Evolutionary conservation across 2,888 invertebrate species (phyloP).

Genomic region (Lasioglossum figueresi): DNA sequence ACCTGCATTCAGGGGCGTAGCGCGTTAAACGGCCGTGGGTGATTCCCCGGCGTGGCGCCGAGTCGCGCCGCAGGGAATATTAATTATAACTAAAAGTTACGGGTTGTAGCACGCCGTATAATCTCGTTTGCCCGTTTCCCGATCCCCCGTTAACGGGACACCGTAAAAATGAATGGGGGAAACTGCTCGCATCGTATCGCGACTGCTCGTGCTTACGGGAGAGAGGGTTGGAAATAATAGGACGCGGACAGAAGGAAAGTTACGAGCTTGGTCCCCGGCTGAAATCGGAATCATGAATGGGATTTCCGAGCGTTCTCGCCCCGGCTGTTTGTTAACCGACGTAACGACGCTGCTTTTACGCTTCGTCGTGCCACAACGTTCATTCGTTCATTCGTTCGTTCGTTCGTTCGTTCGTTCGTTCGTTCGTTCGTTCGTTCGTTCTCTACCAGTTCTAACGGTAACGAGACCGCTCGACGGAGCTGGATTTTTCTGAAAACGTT

Average conservation of each 20-base stretch:
- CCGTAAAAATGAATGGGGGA: slow-evolving; percentile 41
- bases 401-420: not conserved
- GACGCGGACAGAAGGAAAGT: slow-evolving; percentile 5
- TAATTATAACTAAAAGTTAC: slow-evolving; percentile 40
- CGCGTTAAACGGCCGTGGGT: not conserved
- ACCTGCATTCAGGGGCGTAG: not conserved
- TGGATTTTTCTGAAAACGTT: not conserved
- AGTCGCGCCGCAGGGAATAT: not conserved
- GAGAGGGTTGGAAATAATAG: slow-evolving; percentile 19
- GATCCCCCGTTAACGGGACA: slow-evolving; percentile 24
- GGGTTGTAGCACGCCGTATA: slow-evolving; percentile 4
- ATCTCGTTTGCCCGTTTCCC: slow-evolving; percentile 26
- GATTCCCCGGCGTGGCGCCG: not conserved
- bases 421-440: not conserved
- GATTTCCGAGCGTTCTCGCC: slow-evolving; percentile 23
- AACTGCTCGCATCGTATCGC: not conserved
- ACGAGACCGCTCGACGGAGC: not conserved
- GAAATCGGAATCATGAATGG: slow-evolving; percentile 45
- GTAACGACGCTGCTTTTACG: slow-evolving; percentile 6
- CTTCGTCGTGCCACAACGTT: slow-evolving; percentile 1
- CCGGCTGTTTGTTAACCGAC: slow-evolving; percentile 4
- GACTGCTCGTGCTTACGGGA: not conserved
- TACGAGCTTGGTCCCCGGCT: slow-evolving; percentile 21
- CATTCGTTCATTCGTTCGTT: not conserved
- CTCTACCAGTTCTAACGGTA: not conserved